Conservation (phyloP, 2,797 vertebrate species). For the Gymnothorax javanicus region DNA sequence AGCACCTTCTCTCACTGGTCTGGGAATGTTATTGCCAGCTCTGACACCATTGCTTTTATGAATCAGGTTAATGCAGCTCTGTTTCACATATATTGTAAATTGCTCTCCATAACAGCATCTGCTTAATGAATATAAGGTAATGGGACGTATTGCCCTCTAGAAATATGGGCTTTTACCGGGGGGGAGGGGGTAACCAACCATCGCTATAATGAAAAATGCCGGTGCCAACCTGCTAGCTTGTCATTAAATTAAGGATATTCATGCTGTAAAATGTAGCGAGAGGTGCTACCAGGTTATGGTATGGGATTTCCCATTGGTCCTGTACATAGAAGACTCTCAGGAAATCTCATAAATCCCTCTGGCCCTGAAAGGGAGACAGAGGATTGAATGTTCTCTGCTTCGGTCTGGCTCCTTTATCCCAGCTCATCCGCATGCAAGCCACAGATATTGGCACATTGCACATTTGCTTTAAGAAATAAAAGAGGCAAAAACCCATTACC, state of each 20-base stretch:
- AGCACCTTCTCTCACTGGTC: background rate
- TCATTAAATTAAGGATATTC: background rate
- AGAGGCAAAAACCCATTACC: conserved; percentile 10
- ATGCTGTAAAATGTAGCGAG: background rate
- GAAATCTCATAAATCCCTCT: conserved; percentile 8
- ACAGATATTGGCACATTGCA: background rate
- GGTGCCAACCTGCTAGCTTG: background rate
- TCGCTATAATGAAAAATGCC: background rate
- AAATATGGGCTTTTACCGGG: background rate
- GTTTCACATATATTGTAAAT: background rate
- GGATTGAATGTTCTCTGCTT: background rate
- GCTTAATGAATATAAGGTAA: background rate
- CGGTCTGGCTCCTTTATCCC: background rate
- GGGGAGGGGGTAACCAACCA: background rate
- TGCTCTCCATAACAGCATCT: background rate
- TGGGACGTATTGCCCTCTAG: background rate
- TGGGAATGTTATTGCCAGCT: background rate
- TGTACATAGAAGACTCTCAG: background rate
- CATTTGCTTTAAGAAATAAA: background rate
- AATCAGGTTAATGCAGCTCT: background rate
- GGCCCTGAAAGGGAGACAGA: background rate
- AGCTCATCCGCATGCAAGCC: background rate
- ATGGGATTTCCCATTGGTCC: background rate
- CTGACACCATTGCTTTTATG: background rate
- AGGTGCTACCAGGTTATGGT: background rate